A percentile compares a stretch with the other conserved stretches of the same genome.
These are phyloP conservation scores for Pammene aurita DNA, from an alignment of 2,888 invertebrate genomes.

Conservation along the genomic window DNA sequence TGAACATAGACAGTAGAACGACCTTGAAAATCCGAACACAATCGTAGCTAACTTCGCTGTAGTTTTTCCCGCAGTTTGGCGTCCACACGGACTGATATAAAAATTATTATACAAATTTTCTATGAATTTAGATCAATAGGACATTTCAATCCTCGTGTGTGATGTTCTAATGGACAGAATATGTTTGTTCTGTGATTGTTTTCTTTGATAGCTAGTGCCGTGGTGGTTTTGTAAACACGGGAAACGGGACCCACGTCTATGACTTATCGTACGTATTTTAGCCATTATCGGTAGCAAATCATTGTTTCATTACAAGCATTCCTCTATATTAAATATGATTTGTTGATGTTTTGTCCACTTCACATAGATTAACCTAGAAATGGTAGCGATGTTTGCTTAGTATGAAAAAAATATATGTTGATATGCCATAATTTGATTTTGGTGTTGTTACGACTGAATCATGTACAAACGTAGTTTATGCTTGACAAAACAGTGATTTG, in stretches of 20 bases:
- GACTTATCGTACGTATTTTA: conserved; percentile 80
- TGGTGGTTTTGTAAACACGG: conserved; percentile 80
- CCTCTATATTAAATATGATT: conserved; percentile 50
- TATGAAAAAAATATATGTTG: conserved; percentile 52
- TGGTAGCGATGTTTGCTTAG: conserved; percentile 60
- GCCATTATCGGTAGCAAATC: conserved; percentile 62
- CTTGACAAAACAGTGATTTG: conserved; percentile 36
- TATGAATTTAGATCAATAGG: conserved; percentile 74
- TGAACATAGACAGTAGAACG: conserved; percentile 60
- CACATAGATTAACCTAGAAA: conserved; percentile 64
- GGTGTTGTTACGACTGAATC: conserved; percentile 34
- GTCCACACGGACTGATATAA: conserved; percentile 75
- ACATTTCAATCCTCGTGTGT: conserved; percentile 58
- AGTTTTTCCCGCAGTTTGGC: conserved; percentile 84
- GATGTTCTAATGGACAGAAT: conserved; percentile 63
- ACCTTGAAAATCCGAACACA: conserved; percentile 65
- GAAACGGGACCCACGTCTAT: conserved; percentile 81
- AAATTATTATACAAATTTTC: conserved; percentile 70
- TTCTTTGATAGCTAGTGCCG: conserved; percentile 63
- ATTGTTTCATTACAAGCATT: conserved; percentile 53
- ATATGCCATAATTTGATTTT: conserved; percentile 56
- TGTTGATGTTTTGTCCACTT: conserved; percentile 49
- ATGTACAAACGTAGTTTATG: conserved; percentile 35
- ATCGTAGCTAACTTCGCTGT: conserved; percentile 73
- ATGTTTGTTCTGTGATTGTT: conserved; percentile 71